These are phyloP conservation scores for Edolisoma coerulescens DNA, from an alignment of 2,113 vertebrate species.

Conservation along the genomic window DNA sequence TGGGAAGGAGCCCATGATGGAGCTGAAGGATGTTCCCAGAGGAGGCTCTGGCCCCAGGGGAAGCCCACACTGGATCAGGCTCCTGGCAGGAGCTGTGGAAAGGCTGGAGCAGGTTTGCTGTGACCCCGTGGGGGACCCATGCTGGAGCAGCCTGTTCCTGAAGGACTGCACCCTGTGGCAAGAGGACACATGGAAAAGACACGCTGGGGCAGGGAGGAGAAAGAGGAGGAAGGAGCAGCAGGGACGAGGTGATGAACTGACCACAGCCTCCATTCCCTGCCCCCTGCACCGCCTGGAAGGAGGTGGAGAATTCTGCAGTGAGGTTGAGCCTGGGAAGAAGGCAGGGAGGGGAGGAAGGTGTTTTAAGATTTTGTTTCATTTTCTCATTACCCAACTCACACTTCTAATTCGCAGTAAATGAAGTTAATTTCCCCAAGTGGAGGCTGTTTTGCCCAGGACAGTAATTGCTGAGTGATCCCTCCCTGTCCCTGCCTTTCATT, in stretches of 20 bases:
- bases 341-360: not conserved
- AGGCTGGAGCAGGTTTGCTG: not conserved
- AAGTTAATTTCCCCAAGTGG: not conserved
- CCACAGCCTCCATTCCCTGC: not conserved
- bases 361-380: not conserved
- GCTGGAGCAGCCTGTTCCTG: not conserved
- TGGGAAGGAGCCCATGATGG: not conserved
- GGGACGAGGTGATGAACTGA: not conserved
- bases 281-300: accelerated
- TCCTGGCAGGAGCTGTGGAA: not conserved
- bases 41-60: not conserved
- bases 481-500: not conserved
- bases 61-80: not conserved
- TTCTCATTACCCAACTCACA: not conserved
- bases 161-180: not conserved
- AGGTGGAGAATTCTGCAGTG: not conserved
- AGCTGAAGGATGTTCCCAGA: not conserved
- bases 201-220: not conserved
- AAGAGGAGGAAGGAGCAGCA: not conserved
- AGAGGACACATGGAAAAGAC: not conserved
- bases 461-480: not conserved
- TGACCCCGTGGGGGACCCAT: accelerated
- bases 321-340: not conserved
- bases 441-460: not conserved
- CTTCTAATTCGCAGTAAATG: not conserved